Evolutionary conservation across 1,140 invertebrate species (phyloP).

Genomic region (Philaenus spumarius): DNA sequence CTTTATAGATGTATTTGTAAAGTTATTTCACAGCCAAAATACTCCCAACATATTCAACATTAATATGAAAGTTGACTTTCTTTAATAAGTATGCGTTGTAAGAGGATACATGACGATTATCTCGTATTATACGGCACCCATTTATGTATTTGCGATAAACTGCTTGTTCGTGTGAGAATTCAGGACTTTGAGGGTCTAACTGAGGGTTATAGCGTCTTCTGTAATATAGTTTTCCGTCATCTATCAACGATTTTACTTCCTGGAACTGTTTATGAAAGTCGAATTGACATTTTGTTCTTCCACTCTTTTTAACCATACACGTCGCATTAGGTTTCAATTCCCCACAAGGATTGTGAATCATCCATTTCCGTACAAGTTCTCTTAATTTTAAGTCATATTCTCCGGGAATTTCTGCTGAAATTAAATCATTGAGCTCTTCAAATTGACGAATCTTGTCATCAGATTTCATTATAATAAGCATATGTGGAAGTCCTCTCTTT

Average conservation of each 20-base stretch:
- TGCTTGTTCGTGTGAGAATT: background rate
- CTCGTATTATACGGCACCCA: background rate
- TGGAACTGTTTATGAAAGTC: background rate
- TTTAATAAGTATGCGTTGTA: background rate
- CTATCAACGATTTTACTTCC: background rate
- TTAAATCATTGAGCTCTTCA: no score
- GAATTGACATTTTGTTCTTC: background rate
- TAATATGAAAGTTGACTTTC: background rate
- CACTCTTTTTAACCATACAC: background rate
- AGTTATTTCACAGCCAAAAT: background rate
- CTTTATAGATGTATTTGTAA: background rate
- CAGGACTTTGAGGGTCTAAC: background rate
- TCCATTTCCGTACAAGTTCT: no score
- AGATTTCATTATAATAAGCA: no score
- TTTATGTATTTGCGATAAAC: background rate
- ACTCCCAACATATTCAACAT: background rate
- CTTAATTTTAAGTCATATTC: no score
- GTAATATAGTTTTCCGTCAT: background rate
- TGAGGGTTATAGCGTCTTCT: background rate
- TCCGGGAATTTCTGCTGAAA: no score
- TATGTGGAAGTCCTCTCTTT: no score
- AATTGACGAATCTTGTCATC: no score
- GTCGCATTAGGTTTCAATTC: background rate
- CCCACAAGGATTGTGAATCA: background rate
- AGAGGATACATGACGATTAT: background rate